A percentile compares a stretch with the other conserved stretches of the same genome.
These are phyloP conservation scores for Emberiza fucata DNA, from an alignment of 2,113 vertebrate genomes.

Conservation along the genomic window DNA sequence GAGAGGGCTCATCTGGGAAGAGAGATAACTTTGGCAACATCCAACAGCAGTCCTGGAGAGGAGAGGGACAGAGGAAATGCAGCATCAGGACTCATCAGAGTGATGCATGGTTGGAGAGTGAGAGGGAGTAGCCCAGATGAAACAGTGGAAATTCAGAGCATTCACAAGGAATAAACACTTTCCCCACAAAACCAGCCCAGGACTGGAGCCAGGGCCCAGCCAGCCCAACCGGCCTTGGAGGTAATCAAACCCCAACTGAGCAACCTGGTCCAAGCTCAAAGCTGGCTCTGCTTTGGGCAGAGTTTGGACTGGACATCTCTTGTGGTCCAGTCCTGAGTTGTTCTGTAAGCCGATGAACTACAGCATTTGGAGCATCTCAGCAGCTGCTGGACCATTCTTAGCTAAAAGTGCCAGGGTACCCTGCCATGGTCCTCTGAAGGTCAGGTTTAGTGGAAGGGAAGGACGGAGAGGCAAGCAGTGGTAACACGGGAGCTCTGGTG, in stretches of 20 bases:
- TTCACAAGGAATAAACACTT: not conserved
- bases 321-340: not conserved
- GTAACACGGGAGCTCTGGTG: not conserved
- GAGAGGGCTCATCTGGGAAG: not conserved
- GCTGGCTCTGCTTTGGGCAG: not conserved
- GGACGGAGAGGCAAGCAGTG: not conserved
- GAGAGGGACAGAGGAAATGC: not conserved
- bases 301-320: not conserved
- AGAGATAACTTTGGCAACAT: not conserved
- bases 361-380: not conserved
- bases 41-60: not conserved
- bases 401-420: not conserved
- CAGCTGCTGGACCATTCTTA: not conserved
- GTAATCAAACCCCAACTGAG: rapidly evolving
- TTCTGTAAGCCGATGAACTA: not conserved
- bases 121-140: not conserved
- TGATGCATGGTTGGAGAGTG: not conserved
- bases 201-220: rapidly evolving
- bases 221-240: too few relatives aligned
- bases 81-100: rapidly evolving
- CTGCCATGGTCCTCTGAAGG: rapidly evolving
- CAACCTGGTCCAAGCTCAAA: not conserved
- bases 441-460: not conserved
- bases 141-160: not conserved
- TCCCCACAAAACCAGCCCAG: not conserved